Percentiles rank a stretch among this genome's conserved stretches.
phyloP scores from a whole-genome alignment of 2,113 vertebrate genomes.

The Protomyctophum bolini region DNA sequence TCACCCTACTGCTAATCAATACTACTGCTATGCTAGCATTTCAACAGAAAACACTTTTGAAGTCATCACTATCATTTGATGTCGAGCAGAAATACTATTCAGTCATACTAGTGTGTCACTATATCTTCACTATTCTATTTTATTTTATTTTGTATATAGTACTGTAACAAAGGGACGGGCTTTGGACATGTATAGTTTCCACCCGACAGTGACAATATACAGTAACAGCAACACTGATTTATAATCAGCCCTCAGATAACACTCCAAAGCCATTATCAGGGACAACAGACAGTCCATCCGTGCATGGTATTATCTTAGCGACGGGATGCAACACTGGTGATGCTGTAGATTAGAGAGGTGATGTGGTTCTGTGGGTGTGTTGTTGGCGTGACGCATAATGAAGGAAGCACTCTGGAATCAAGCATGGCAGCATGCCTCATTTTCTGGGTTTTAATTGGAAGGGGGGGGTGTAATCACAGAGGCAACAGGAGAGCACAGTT shows the following conservation, averaged over 20 bases:
- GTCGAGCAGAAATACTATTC: too few relatives aligned
- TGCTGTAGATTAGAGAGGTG: slow-evolving; percentile 3
- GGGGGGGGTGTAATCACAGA: slow-evolving; percentile 48
- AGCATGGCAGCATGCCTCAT: slow-evolving; percentile 43
- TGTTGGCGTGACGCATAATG: slow-evolving; percentile 18
- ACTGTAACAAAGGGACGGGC: too few relatives aligned
- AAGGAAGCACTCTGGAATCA: slow-evolving; percentile 37
- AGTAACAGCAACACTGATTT: background rate
- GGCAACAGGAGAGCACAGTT: slow-evolving; percentile 43
- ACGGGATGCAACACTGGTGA: background rate
- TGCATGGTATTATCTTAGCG: background rate
- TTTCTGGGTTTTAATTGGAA: slow-evolving; percentile 38
- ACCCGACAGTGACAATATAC: too few relatives aligned
- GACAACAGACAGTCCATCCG: slow-evolving; percentile 1
- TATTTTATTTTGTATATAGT: too few relatives aligned
- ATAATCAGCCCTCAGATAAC: slow-evolving; percentile 9
- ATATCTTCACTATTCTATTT: too few relatives aligned
- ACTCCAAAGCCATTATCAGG: slow-evolving; percentile 8
- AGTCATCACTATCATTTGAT: too few relatives aligned
- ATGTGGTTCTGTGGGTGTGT: slow-evolving; percentile 48
- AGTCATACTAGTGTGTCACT: too few relatives aligned
- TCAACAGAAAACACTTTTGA: too few relatives aligned
- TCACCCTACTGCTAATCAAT: too few relatives aligned
- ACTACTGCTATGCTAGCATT: too few relatives aligned
- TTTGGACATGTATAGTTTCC: too few relatives aligned